Conservation (phyloP, 2,888 invertebrate species). For the Aquatica leii region DNA sequence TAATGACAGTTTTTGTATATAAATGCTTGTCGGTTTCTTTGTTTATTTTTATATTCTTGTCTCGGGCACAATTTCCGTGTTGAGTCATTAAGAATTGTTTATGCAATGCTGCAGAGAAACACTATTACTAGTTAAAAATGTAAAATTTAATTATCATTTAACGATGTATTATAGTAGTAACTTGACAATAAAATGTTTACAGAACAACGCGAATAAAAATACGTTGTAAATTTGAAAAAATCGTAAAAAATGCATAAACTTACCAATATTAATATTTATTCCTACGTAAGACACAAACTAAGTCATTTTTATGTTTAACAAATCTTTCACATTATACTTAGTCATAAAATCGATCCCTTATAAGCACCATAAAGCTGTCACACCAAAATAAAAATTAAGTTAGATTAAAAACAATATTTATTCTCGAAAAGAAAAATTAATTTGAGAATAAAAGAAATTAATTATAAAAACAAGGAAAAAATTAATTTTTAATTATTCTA, state of each 20-base stretch:
- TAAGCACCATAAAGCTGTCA: slow-evolving; percentile 25
- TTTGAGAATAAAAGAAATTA: slow-evolving; percentile 8
- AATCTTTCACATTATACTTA: slow-evolving; percentile 28
- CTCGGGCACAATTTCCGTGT: slow-evolving; percentile 2
- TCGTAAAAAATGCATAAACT: slow-evolving; percentile 21
- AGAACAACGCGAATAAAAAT: slow-evolving; percentile 22
- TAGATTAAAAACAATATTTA: background rate
- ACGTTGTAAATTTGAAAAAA: slow-evolving; percentile 12
- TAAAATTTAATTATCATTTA: slow-evolving; percentile 12
- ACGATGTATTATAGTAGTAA: slow-evolving; percentile 19
- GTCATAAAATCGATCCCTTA: slow-evolving; percentile 28
- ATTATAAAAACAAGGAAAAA: background rate
- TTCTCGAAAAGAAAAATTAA: background rate
- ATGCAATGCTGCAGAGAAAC: background rate
- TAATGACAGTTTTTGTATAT: slow-evolving; percentile 29
- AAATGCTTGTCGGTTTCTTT: slow-evolving; percentile 18
- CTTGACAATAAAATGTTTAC: no score
- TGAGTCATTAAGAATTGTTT: slow-evolving; percentile 6
- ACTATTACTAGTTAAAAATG: background rate
- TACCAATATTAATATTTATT: slow-evolving; percentile 30
- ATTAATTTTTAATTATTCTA: background rate
- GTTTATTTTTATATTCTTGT: slow-evolving; percentile 21
- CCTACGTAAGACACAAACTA: slow-evolving; percentile 30
- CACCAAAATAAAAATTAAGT: slow-evolving; percentile 4
- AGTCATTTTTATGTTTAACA: slow-evolving; percentile 33